Evolutionary conservation across 2,888 invertebrate species (phyloP).

Genomic region (Drosophila neonasuta): DNA sequence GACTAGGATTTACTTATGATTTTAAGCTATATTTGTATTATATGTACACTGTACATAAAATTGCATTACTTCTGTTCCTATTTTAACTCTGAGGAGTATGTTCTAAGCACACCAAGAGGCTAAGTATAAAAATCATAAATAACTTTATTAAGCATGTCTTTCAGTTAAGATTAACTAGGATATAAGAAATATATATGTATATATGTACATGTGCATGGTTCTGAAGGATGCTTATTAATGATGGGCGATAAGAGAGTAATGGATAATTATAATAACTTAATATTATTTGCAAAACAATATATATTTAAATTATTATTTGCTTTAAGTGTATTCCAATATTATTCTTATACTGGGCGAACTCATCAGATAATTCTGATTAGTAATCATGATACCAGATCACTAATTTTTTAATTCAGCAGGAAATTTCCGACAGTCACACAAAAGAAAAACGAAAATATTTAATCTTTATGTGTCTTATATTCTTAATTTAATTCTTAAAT

Average conservation of each 20-base stretch:
- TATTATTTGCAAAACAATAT: too few relatives aligned
- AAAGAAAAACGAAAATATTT: too few relatives aligned
- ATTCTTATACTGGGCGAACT: too few relatives aligned
- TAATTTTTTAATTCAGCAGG: too few relatives aligned
- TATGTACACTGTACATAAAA: constrained; percentile 4
- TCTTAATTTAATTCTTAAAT: too few relatives aligned
- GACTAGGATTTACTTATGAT: constrained; percentile 3
- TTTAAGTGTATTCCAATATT: too few relatives aligned
- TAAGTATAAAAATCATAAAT: constrained; percentile 42
- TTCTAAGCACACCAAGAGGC: constrained; percentile 37
- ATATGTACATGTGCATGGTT: constrained; percentile 29
- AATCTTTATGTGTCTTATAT: too few relatives aligned
- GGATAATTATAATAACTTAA: too few relatives aligned
- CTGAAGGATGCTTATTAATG: neutral
- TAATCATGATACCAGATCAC: too few relatives aligned
- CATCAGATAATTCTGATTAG: too few relatives aligned
- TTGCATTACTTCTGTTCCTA: constrained; percentile 5
- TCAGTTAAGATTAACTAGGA: constrained; percentile 30
- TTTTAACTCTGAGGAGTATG: constrained; percentile 3
- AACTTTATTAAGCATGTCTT: constrained; percentile 34
- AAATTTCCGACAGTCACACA: too few relatives aligned
- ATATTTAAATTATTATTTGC: too few relatives aligned
- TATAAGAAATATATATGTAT: constrained; percentile 6
- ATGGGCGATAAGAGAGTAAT: neutral
- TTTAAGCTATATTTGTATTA: neutral